phyloP scores from a whole-genome alignment of 1,140 invertebrate species.

The Papilio glaucus region DNA sequence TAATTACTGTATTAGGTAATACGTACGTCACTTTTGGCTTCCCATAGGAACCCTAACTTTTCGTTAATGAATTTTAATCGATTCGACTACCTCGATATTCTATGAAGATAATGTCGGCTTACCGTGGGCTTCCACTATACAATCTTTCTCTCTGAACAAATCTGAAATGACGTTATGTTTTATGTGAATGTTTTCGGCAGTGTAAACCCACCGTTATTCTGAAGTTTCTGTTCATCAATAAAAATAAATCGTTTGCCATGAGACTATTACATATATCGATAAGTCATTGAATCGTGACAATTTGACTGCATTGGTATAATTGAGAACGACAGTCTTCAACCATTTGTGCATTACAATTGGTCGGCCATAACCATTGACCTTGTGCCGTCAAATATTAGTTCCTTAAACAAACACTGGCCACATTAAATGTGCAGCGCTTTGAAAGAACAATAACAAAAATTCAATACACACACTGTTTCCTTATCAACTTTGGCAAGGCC shows the following conservation, averaged over 20 bases:
- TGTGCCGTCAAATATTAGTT: slow-evolving; percentile 24
- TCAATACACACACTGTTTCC: slow-evolving; percentile 55
- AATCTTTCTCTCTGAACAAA: no score
- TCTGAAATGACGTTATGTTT: no score
- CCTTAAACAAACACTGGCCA: slow-evolving; percentile 36
- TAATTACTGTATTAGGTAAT: no score
- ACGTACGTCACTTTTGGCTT: no score
- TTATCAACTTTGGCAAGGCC: slow-evolving; percentile 75
- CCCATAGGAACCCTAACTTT: no score
- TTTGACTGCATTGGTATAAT: neutral
- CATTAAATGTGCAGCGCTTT: slow-evolving; percentile 52
- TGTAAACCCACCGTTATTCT: no score
- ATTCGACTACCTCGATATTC: no score
- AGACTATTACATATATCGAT: neutral
- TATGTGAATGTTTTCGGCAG: no score
- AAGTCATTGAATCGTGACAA: slow-evolving; percentile 23
- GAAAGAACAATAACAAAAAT: slow-evolving; percentile 64
- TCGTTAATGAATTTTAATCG: no score
- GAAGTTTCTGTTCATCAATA: neutral
- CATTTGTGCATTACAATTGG: slow-evolving; percentile 32
- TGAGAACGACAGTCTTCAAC: slow-evolving; percentile 19
- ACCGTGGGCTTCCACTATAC: no score
- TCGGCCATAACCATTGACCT: slow-evolving; percentile 19
- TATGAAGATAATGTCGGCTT: no score
- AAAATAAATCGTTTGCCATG: neutral